Percentiles rank a stretch among this genome's conserved stretches.
These are phyloP conservation scores for Odontothrips loti DNA, from an alignment of 2,888 invertebrate genomes.

Conservation along the genomic window DNA sequence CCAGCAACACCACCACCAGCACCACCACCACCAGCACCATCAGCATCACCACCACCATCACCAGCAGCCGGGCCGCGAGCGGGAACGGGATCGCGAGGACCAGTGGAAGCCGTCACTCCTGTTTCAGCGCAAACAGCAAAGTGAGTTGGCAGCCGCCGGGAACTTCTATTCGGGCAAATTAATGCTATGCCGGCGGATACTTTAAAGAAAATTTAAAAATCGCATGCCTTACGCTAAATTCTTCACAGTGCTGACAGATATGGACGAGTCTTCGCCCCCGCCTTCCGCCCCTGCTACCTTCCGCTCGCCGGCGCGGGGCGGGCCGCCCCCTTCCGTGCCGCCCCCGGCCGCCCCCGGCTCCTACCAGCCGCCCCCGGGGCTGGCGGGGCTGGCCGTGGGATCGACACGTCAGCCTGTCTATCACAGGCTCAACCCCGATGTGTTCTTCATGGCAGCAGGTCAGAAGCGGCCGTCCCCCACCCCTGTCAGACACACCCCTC, in stretches of 20 bases:
- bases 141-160: not conserved
- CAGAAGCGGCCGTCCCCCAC: not conserved
- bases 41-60: constrained; percentile 47
- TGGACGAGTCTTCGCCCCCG: constrained; percentile 52
- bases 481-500: too few species aligned
- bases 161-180: too few species aligned
- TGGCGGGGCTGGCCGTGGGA: not conserved
- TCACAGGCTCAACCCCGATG: constrained; percentile 44
- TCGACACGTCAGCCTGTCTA: constrained; percentile 42
- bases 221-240: too few species aligned
- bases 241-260: constrained; percentile 54
- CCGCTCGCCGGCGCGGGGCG: constrained; percentile 32
- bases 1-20: constrained; percentile 37
- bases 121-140: constrained; percentile 2
- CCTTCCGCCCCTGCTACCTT: constrained; percentile 44
- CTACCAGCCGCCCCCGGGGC: not conserved
- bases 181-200: too few species aligned
- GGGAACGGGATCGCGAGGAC: not conserved
- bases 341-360: not conserved
- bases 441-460: constrained; percentile 43
- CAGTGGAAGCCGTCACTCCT: constrained; percentile 40
- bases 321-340: not conserved
- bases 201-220: too few species aligned
- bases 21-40: constrained; percentile 43
- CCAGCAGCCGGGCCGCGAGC: not conserved